Percentiles rank a stretch among this genome's conserved stretches.
These are phyloP conservation scores for Camponotus floridanus DNA, from an alignment of 1,140 invertebrate genomes.

Conservation along the genomic window DNA sequence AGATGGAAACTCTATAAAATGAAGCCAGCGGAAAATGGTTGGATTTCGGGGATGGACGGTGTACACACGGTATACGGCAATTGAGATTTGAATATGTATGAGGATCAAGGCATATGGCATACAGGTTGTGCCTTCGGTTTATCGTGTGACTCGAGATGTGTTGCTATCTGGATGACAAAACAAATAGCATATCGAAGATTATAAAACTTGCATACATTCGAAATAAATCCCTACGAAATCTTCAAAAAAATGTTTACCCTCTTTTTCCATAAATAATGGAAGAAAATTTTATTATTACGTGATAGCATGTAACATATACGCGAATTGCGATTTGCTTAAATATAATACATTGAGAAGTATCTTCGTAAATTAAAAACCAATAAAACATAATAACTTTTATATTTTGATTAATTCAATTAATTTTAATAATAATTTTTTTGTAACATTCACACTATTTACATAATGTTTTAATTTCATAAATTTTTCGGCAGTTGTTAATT, in stretches of 20 bases:
- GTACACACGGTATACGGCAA: constrained; percentile 39
- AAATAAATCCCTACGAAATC: neutral
- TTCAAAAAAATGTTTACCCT: constrained; percentile 22
- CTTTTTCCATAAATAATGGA: neutral
- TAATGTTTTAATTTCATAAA: neutral
- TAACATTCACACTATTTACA: neutral
- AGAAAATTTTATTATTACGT: constrained; percentile 8
- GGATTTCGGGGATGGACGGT: constrained; percentile 52
- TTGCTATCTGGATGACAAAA: constrained; percentile 44
- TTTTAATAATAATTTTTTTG: neutral
- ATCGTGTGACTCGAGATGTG: constrained; percentile 59
- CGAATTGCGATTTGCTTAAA: neutral
- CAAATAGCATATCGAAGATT: constrained; percentile 55
- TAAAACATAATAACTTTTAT: neutral
- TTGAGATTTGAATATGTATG: constrained; percentile 60
- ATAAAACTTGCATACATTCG: constrained; percentile 40
- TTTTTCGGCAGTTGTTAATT: neutral
- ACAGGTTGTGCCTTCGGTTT: constrained; percentile 52
- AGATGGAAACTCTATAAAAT: constrained; percentile 26
- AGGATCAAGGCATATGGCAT: constrained; percentile 44
- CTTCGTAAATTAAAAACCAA: neutral
- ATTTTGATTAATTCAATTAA: constrained; percentile 21
- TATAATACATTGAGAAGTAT: neutral
- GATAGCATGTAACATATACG: neutral
- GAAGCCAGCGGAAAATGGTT: constrained; percentile 32